Evolutionary conservation across 23 tunicate genomes (phyloP).

Genomic region (Trididemnum nubilum): DNA sequence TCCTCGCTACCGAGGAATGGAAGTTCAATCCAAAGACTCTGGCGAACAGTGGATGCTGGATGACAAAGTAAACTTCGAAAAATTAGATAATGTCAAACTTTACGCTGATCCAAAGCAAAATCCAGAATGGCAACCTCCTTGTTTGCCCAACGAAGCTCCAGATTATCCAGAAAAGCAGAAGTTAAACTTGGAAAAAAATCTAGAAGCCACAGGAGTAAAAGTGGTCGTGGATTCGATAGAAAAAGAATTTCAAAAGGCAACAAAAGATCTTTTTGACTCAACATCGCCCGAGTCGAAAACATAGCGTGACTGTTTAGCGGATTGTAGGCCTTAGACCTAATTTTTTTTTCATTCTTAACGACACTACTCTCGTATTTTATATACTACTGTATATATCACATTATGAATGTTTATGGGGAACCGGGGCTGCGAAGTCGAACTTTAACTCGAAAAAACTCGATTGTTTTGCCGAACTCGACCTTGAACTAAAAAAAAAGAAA

Average conservation of each 20-base stretch:
- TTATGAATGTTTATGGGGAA: too few species aligned
- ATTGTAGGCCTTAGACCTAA: too few species aligned
- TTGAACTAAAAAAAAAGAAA: too few species aligned
- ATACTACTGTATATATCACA: too few species aligned
- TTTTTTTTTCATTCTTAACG: too few species aligned
- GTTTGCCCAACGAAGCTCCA: conserved; percentile 63
- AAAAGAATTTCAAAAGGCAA: conserved; percentile 32
- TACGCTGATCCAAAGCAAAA: conserved; percentile 22
- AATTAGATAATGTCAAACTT: conserved; percentile 1
- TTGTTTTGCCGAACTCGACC: too few species aligned
- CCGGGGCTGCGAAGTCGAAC: too few species aligned
- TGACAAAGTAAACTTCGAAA: conserved; percentile 18
- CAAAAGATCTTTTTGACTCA: conserved; percentile 9
- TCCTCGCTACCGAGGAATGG: conserved; percentile 48
- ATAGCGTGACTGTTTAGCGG: too few species aligned
- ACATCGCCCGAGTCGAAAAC: too few species aligned
- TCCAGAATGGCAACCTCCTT: conserved; percentile 63
- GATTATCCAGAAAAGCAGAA: conserved; percentile 44
- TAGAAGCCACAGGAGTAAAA: background rate
- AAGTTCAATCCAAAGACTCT: conserved; percentile 36
- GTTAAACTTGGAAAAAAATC: conserved; percentile 4
- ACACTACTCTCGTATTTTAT: too few species aligned
- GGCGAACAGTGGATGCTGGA: conserved; percentile 40
- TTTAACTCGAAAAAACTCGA: too few species aligned
- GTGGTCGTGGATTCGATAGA: conserved; percentile 32